Base-by-base conservation (phyloP, 2,113 vertebrate genomes). In the Chascanopsetta lugubris region DNA sequence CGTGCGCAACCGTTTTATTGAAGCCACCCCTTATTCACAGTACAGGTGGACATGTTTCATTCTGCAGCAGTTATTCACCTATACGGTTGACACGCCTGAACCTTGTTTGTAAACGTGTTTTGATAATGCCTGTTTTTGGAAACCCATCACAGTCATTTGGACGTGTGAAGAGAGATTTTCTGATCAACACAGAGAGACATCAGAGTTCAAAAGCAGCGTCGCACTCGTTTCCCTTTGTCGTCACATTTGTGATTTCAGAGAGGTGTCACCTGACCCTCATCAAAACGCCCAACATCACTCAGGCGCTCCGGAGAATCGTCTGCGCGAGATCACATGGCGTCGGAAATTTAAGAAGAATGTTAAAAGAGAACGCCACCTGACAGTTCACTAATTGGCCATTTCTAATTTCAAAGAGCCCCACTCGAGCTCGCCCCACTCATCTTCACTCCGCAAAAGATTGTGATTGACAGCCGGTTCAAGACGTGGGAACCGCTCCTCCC, bases 341-440 rank as follows among this genome's bases (percentile, higher is more conserved):
- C 2, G 38, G 38, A 55, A 59, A 61, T 61, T 61, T 47, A 65
- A 54, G 63, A 55, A 53, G 49, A 54, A 45, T 17, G 20, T 43
- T 46, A 13, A 72, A 75, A 79, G 60, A 77, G 89, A 85, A 72
- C 25, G 54, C 71, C 67, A 79, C 64, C 78, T 86, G 83, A 89
- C 77, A 80, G 75, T 62, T 75, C 57, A 59, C 79, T 92, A 90
- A 92, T 90, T 87, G 83, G 49, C 51, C 70, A 57, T 79, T 88
- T 87, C 59, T 86, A 40, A 83, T 85, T 87, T 83, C 74, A 85
- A 80, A 83, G 80, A 67, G 48, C 66, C 26, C 25, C 71, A 70
- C 62, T 72, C 26, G 1, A 49, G 45, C 61, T 65, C 18, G 3
- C 40, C 45, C 56, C 47, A 50, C 60, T 82, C 57, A 22, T 59